Conservation (phyloP, 2,113 vertebrate species). For the Argyrosomus japonicus region DNA sequence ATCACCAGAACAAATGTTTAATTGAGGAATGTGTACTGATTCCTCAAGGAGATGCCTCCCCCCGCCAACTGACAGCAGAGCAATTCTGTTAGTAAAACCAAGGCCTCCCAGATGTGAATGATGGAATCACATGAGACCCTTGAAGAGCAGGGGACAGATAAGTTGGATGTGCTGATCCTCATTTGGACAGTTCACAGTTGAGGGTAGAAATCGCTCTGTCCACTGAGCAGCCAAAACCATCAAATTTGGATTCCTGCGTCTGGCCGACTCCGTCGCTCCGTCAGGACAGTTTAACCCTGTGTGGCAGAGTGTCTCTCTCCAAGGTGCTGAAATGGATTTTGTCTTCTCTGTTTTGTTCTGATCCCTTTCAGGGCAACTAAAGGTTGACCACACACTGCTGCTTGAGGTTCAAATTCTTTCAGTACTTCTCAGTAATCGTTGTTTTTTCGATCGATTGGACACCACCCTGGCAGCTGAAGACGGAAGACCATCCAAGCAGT, state of each 20-base stretch:
- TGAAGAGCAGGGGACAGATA: background rate
- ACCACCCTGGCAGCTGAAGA: background rate
- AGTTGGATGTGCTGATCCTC: background rate
- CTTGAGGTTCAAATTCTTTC: background rate
- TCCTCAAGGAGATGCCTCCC: too few species aligned
- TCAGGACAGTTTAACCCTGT: constrained; percentile 15
- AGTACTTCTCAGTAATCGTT: background rate
- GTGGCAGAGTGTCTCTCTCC: constrained; percentile 13
- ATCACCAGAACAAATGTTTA: too few species aligned
- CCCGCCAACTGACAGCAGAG: too few species aligned
- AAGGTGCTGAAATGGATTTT: constrained; percentile 29
- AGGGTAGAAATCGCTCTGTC: background rate
- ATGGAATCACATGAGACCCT: background rate
- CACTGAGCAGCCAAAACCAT: background rate
- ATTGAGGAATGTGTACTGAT: too few species aligned
- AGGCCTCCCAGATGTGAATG: background rate
- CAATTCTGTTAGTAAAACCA: background rate
- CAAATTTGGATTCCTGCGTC: background rate
- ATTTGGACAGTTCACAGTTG: background rate
- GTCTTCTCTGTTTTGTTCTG: background rate
- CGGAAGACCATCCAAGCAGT: background rate
- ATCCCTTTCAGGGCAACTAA: background rate
- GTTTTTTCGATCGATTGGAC: too few species aligned
- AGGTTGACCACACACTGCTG: background rate
- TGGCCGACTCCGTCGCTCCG: background rate